These are phyloP conservation scores for Heterotis niloticus DNA, from an alignment of 2,113 vertebrate genomes.

Conservation along the genomic window DNA sequence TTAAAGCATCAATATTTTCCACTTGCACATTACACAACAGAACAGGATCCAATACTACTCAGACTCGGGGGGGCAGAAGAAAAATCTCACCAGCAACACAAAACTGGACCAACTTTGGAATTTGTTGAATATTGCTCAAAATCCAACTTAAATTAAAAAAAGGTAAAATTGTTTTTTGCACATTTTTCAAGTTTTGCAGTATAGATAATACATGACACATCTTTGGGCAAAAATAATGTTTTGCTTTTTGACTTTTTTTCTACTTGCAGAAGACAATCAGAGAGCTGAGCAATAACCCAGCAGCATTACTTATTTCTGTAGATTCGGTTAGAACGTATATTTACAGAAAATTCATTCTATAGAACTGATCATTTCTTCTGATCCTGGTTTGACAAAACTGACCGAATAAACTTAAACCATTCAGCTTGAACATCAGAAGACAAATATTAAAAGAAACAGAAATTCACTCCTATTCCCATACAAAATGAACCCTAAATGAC, in stretches of 20 bases:
- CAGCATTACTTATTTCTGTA: no score
- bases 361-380: no score
- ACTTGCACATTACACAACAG: slow-evolving; percentile 21
- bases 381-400: not conserved
- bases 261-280: no score
- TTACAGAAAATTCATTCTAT: no score
- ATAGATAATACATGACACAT: not conserved
- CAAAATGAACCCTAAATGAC: not conserved
- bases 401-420: not conserved
- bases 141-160: not conserved
- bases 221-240: no score
- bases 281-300: no score
- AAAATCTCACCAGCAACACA: not conserved
- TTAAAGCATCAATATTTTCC: slow-evolving; percentile 26
- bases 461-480: not conserved
- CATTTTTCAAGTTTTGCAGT: not conserved
- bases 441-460: not conserved
- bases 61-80: not conserved
- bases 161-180: not conserved
- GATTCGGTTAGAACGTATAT: no score
- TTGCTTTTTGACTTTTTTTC: no score
- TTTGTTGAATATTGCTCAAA: not conserved
- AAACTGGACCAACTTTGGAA: not conserved
- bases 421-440: not conserved
- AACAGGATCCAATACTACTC: slow-evolving; percentile 14